A percentile compares a stretch with the other conserved stretches of the same genome.
These are phyloP conservation scores for Synanthedon tipuliformis DNA, from an alignment of 2,888 invertebrate genomes.

Conservation along the genomic window DNA sequence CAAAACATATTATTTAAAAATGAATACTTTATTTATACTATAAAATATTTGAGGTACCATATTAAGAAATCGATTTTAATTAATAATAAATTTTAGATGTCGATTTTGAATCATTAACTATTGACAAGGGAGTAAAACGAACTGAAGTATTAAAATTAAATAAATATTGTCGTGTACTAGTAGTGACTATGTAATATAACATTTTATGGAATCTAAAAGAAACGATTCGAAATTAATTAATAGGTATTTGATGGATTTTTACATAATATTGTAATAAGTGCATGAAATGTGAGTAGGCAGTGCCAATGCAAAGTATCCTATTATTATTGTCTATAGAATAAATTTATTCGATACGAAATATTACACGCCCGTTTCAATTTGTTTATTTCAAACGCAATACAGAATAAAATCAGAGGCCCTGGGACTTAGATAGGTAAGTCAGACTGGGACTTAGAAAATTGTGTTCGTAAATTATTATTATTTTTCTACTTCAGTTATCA, in stretches of 20 bases:
- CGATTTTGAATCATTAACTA: slow-evolving; percentile 37
- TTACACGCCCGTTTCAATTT: too few species aligned
- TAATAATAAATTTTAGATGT: slow-evolving; percentile 24
- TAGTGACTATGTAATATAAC: slow-evolving; percentile 34
- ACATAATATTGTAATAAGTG: slow-evolving; percentile 15
- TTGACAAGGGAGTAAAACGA: slow-evolving; percentile 59
- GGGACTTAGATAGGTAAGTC: too few species aligned
- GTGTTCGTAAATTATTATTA: too few species aligned
- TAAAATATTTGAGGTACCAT: slow-evolving; percentile 15
- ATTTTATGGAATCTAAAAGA: slow-evolving; percentile 11
- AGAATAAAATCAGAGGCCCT: too few species aligned
- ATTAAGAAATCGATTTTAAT: slow-evolving; percentile 7
- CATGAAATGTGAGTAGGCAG: slow-evolving; percentile 17
- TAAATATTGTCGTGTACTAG: slow-evolving; percentile 38
- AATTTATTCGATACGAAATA: neutral
- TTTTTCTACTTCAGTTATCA: too few species aligned
- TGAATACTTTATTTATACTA: neutral
- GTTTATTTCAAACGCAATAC: too few species aligned
- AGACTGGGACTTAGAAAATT: too few species aligned
- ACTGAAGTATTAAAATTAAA: slow-evolving; percentile 53
- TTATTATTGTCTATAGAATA: neutral
- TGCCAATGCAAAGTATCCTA: slow-evolving; percentile 4
- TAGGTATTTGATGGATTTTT: slow-evolving; percentile 29
- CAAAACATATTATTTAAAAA: too few species aligned
- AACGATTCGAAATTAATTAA: slow-evolving; percentile 11